These are phyloP conservation scores for Siphamia tubifer DNA, from an alignment of 2,113 vertebrate species.

Conservation along the genomic window DNA sequence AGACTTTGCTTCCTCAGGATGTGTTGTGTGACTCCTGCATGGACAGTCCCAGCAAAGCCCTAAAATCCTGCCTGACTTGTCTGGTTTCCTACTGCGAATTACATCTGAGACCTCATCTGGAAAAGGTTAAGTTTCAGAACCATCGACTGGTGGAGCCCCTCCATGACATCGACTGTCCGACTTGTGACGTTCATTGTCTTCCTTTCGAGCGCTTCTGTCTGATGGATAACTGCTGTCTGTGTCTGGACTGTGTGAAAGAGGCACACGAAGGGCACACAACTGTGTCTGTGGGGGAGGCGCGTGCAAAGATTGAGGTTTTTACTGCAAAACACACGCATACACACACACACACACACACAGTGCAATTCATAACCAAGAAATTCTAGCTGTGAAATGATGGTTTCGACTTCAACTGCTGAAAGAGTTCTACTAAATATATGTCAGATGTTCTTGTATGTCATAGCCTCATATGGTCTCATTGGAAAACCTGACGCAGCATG, in stretches of 20 bases:
- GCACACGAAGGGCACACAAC: conserved; percentile 51
- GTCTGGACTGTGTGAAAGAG: conserved; percentile 73
- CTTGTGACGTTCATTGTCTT: conserved; percentile 79
- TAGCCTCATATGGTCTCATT: background rate
- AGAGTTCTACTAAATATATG: background rate
- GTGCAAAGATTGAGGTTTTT: conserved; percentile 75
- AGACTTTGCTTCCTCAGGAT: background rate
- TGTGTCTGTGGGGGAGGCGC: conserved; percentile 61
- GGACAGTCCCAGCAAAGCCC: conserved; percentile 62
- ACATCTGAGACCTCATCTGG: conserved; percentile 85
- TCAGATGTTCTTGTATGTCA: background rate
- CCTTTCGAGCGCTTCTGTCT: conserved; percentile 83
- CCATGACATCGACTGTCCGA: conserved; percentile 74
- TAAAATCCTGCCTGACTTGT: conserved; percentile 88
- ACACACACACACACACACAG: background rate
- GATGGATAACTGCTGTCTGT: conserved; percentile 78
- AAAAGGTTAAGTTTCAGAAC: conserved; percentile 82
- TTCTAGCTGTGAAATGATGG: background rate
- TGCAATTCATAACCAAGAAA: background rate
- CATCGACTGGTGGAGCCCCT: conserved; percentile 83
- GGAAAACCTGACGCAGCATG: background rate
- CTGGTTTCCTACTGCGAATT: conserved; percentile 86
- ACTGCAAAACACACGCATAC: background rate
- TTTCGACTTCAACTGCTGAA: background rate
- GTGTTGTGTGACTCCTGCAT: conserved; percentile 85